Percentiles rank a stretch among this genome's conserved stretches.
These are phyloP conservation scores for Isotomurus palustris DNA, from an alignment of 2,888 invertebrate genomes.

Conservation along the genomic window DNA sequence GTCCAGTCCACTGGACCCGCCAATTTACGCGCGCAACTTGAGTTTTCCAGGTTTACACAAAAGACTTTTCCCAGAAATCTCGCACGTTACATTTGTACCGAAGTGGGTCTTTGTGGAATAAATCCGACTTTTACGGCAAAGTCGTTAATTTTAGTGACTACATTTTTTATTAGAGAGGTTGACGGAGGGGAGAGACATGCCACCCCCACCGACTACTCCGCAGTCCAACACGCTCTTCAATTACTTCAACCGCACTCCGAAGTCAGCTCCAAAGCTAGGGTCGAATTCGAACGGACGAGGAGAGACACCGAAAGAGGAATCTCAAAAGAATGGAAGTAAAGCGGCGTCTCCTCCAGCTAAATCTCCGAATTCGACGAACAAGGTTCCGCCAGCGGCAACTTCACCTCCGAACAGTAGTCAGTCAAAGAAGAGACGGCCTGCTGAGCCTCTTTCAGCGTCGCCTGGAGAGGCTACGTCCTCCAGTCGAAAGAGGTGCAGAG, in stretches of 20 bases:
- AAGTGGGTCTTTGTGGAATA: not conserved
- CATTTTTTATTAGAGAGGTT: no score
- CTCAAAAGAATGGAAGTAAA: not conserved
- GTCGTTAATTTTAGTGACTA: no score
- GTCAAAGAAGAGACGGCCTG: constrained; percentile 5
- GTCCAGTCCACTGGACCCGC: no score
- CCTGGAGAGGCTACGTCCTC: not conserved
- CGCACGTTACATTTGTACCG: not conserved
- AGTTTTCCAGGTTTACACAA: no score
- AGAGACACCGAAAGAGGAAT: not conserved
- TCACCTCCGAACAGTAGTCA: constrained; percentile 10
- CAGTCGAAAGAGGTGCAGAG: constrained; percentile 14
- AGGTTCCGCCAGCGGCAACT: not conserved
- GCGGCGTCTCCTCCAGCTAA: no score
- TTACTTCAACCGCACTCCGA: constrained; percentile 26
- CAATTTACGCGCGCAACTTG: no score
- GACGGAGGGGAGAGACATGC: no score
- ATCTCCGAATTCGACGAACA: not conserved
- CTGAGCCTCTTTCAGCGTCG: constrained; percentile 1
- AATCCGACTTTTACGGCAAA: no score
- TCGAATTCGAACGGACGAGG: not conserved
- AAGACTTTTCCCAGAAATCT: not conserved
- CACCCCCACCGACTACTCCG: constrained; percentile 14
- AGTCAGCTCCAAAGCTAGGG: no score
- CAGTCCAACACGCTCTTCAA: constrained; percentile 28